A percentile compares a stretch with the other conserved stretches of the same genome.
These are phyloP conservation scores for Plestiodon gilberti DNA, from an alignment of 2,113 vertebrate species.

Conservation along the genomic window DNA sequence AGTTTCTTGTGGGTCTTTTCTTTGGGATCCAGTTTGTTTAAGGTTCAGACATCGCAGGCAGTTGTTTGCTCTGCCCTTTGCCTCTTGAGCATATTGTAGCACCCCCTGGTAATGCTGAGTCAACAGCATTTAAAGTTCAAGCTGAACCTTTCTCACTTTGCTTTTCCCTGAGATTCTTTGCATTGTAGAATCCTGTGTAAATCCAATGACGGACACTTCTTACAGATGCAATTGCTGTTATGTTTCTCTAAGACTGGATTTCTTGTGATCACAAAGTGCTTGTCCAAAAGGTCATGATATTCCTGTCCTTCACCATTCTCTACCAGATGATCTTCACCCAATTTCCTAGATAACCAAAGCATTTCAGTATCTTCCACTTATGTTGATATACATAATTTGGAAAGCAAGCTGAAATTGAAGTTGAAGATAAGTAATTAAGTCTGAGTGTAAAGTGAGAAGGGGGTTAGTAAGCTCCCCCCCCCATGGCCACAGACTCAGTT, in stretches of 20 bases:
- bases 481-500: too few species aligned
- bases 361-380: neutral
- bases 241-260: neutral
- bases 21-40: constrained; percentile 4
- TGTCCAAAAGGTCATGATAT: neutral
- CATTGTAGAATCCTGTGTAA: neutral
- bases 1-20: neutral
- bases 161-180: neutral
- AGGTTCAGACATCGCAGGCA: neutral
- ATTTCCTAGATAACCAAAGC: neutral
- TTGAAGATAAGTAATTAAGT: too few species aligned
- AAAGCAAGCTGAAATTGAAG: neutral
- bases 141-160: neutral
- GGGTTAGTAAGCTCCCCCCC: too few species aligned
- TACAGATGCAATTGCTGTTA: neutral
- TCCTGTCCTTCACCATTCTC: neutral
- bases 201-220: neutral
- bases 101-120: neutral
- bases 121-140: constrained; percentile 28
- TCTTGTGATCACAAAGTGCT: neutral
- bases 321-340: neutral
- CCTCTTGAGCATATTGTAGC: constrained; percentile 2
- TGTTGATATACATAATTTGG: neutral
- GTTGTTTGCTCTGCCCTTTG: constrained; percentile 22
- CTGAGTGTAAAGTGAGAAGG: too few species aligned